A percentile compares a stretch with the other conserved stretches of the same genome.
Evolutionary conservation across 2,797 vertebrate species (phyloP).

Genomic region (Sebastes hubbsi): DNA sequence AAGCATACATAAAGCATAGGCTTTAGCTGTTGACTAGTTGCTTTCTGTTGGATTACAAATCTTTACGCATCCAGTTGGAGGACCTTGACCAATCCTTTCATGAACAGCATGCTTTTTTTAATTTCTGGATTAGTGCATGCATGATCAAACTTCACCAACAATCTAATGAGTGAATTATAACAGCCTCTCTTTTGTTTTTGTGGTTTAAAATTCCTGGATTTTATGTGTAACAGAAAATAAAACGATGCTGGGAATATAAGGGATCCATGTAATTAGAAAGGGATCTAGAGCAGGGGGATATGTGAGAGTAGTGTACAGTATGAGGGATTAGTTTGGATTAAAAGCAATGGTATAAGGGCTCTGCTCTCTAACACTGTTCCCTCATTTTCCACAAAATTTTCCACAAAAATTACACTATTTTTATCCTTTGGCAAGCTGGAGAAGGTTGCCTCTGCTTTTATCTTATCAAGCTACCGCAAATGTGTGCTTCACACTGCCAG

Average conservation of each 20-base stretch:
- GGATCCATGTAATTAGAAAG: slow-evolving; percentile 41
- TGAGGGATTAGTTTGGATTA: slow-evolving; percentile 65
- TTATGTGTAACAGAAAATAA: neutral
- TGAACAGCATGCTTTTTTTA: slow-evolving; percentile 46
- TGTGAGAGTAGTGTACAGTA: slow-evolving; percentile 32
- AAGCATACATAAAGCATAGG: no score
- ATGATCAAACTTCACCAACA: slow-evolving; percentile 10
- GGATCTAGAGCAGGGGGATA: neutral
- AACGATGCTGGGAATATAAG: slow-evolving; percentile 15
- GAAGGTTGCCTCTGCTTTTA: slow-evolving; percentile 37
- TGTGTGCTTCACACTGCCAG: slow-evolving; percentile 13
- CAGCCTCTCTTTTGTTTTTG: slow-evolving; percentile 1
- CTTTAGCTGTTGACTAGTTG: neutral
- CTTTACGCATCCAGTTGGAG: neutral
- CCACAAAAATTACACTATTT: slow-evolving; percentile 24
- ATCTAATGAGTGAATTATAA: slow-evolving; percentile 45
- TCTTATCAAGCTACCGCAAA: slow-evolving; percentile 1
- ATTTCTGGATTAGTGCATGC: slow-evolving; percentile 38
- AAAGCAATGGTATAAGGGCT: slow-evolving; percentile 31
- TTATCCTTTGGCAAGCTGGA: slow-evolving; percentile 31
- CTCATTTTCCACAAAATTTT: slow-evolving; percentile 36
- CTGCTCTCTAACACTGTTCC: slow-evolving; percentile 38
- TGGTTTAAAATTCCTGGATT: neutral
- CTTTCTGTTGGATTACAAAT: neutral
- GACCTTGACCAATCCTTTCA: slow-evolving; percentile 27